Evolutionary conservation across 2,888 invertebrate genomes (phyloP).

Genomic region (Hypselothyrea guttata): DNA sequence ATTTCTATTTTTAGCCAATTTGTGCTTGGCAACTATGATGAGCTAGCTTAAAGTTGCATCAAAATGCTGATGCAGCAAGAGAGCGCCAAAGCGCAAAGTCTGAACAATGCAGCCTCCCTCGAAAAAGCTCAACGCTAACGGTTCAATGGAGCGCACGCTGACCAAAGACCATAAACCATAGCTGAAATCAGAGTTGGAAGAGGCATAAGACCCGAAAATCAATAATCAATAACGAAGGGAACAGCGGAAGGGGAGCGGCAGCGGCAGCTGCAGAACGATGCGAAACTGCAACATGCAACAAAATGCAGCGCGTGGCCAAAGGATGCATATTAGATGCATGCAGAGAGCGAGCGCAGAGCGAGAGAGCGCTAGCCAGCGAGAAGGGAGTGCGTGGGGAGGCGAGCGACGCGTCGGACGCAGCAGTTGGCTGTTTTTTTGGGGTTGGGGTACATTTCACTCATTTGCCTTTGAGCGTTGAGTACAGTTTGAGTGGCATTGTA

Average conservation of each 20-base stretch:
- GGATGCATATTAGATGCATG: conserved; percentile 56
- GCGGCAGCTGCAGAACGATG: conserved; percentile 50
- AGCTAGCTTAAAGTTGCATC: conserved; percentile 46
- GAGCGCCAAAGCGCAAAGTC: conserved; percentile 19
- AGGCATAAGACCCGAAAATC: conserved; percentile 49
- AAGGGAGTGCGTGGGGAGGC: conserved; percentile 39
- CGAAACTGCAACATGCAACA: conserved; percentile 57
- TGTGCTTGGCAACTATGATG: too few species aligned
- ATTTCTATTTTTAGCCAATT: too few species aligned
- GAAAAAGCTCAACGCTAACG: not conserved
- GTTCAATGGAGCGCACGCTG: conserved; percentile 8
- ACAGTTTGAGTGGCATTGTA: conserved; percentile 56
- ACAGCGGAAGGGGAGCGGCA: conserved; percentile 23
- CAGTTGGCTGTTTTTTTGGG: conserved; percentile 38
- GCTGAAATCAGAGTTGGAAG: conserved; percentile 8
- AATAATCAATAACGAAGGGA: conserved; percentile 68
- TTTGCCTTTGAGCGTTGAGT: conserved; percentile 27
- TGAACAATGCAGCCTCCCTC: not conserved
- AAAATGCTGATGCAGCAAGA: conserved; percentile 9
- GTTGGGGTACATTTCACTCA: conserved; percentile 59
- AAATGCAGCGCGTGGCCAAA: conserved; percentile 56
- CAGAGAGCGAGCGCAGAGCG: conserved; percentile 14
- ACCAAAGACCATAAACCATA: not conserved
- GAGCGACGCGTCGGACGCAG: conserved; percentile 42
- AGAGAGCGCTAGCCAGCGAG: conserved; percentile 5